A percentile compares a stretch with the other conserved stretches of the same genome.
phyloP scores from a whole-genome alignment of 2,888 invertebrate species.

The Pherbina coryleti region DNA sequence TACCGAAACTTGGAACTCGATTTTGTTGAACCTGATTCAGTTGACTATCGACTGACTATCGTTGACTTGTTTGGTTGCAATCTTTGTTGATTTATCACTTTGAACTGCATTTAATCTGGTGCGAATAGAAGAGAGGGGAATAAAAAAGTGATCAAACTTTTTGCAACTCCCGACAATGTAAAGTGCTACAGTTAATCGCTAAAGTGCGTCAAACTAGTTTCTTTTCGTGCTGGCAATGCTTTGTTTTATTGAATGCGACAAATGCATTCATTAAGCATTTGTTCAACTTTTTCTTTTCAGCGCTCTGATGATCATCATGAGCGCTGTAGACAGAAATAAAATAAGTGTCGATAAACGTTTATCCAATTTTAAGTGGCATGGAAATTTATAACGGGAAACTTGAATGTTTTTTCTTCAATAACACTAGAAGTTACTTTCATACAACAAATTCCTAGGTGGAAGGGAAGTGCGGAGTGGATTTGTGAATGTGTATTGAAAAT shows the following conservation, averaged over 20 bases:
- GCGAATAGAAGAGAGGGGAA: background rate
- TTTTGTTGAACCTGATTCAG: background rate
- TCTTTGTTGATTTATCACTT: background rate
- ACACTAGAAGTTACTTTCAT: too few species aligned
- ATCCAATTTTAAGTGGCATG: background rate
- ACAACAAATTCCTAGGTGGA: too few species aligned
- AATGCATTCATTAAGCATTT: constrained; percentile 1
- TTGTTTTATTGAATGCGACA: constrained; percentile 1
- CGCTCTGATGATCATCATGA: background rate
- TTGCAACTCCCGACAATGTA: background rate
- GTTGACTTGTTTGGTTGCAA: constrained; percentile 6
- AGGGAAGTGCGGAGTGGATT: too few species aligned
- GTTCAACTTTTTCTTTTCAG: background rate
- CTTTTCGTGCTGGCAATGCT: background rate
- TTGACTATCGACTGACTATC: too few species aligned
- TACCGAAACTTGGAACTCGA: too few species aligned
- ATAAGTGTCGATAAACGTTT: background rate
- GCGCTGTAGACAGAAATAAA: background rate
- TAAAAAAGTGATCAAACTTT: background rate
- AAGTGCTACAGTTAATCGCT: background rate
- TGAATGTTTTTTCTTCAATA: too few species aligned
- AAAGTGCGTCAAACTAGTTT: background rate
- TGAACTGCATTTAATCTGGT: background rate
- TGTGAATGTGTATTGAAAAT: too few species aligned
- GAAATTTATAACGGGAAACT: background rate